phyloP scores from a whole-genome alignment of 2,113 vertebrate genomes.

The Eidolon helvum region DNA sequence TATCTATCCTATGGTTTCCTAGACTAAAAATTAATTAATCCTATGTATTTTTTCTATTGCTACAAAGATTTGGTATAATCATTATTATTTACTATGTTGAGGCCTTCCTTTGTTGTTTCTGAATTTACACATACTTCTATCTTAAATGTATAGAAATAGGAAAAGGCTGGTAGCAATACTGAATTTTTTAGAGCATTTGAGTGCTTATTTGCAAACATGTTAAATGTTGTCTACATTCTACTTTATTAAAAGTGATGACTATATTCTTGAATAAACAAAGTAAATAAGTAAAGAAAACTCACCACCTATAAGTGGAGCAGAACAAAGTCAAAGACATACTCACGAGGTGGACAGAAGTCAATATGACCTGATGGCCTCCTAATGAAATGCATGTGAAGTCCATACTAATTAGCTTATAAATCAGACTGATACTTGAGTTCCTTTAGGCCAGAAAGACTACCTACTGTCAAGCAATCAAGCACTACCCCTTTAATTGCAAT shows the following conservation, averaged over 20 bases:
- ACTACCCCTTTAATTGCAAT: conserved; percentile 72
- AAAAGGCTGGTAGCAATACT: neutral
- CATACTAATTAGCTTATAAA: conserved; percentile 68
- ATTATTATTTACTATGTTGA: neutral
- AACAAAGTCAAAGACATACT: neutral
- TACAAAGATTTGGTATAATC: neutral
- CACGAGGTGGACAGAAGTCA: conserved; percentile 1
- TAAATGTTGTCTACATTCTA: neutral
- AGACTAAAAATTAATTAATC: neutral
- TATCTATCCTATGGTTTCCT: neutral
- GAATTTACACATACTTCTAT: neutral
- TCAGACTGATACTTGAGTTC: conserved; percentile 32
- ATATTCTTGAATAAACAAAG: neutral
- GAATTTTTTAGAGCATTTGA: neutral
- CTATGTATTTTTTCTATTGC: neutral
- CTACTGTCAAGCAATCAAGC: conserved; percentile 74
- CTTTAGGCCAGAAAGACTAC: conserved; percentile 69
- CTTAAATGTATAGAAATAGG: neutral
- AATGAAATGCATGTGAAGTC: conserved; percentile 34
- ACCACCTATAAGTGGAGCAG: neutral
- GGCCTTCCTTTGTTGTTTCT: neutral
- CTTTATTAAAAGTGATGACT: neutral
- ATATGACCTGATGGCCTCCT: neutral
- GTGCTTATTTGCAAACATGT: neutral
- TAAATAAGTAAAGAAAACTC: neutral